A percentile compares a stretch with the other conserved stretches of the same genome.
These are phyloP conservation scores for Sphaeramia orbicularis DNA, from an alignment of 2,797 vertebrate genomes.

Conservation along the genomic window DNA sequence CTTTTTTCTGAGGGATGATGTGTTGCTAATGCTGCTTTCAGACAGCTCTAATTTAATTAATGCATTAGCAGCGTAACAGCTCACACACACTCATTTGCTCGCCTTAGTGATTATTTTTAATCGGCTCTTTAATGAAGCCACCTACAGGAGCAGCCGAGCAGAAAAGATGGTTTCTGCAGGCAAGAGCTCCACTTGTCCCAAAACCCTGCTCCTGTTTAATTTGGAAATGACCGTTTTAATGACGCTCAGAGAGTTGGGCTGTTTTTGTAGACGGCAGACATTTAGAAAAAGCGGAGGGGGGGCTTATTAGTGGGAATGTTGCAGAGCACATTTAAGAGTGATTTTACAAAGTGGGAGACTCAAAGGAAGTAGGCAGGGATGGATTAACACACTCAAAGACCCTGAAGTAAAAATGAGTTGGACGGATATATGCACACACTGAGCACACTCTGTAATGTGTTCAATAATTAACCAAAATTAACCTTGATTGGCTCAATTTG, in stretches of 20 bases:
- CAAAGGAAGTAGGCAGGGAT: not conserved
- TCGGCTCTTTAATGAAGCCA: constrained; percentile 62
- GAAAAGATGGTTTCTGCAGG: constrained; percentile 36
- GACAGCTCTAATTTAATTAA: constrained; percentile 63
- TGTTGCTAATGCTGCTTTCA: constrained; percentile 32
- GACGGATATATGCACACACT: not conserved
- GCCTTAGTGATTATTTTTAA: constrained; percentile 61
- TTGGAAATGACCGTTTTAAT: constrained; percentile 55
- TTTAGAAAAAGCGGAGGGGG: constrained; percentile 10
- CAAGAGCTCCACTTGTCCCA: constrained; percentile 18
- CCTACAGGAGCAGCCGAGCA: constrained; percentile 53
- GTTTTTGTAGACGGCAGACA: constrained; percentile 21
- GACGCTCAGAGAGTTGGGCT: constrained; percentile 1
- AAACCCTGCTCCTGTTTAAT: constrained; percentile 47
- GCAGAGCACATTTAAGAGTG: constrained; percentile 3
- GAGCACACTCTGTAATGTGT: constrained; percentile 1
- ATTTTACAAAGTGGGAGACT: constrained; percentile 10
- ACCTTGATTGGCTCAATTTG: not conserved
- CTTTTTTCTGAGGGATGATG: constrained; percentile 22
- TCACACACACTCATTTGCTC: constrained; percentile 10
- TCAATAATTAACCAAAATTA: constrained; percentile 14
- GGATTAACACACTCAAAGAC: not conserved
- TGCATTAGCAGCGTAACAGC: constrained; percentile 25
- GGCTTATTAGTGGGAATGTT: constrained; percentile 3
- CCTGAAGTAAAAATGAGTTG: not conserved